A percentile compares a stretch with the other conserved stretches of the same genome.
These are phyloP conservation scores for Microvelia longipes DNA, from an alignment of 1,140 invertebrate genomes.

Conservation along the genomic window DNA sequence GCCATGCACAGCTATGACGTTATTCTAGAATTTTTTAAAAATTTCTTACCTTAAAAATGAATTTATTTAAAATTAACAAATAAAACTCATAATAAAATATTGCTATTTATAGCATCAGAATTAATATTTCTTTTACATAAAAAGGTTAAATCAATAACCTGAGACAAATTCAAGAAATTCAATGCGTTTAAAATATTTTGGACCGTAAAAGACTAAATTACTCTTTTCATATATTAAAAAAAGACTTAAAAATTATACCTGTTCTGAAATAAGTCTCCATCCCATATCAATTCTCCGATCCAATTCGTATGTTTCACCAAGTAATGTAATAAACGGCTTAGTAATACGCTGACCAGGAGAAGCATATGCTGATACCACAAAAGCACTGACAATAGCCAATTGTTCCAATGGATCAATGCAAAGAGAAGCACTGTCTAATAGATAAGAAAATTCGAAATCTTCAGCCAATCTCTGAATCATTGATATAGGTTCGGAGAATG, in stretches of 20 bases:
- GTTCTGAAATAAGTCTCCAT: conserved; percentile 84
- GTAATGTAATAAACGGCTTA: conserved; percentile 75
- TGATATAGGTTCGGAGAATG: conserved; percentile 96
- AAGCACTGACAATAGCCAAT: conserved; percentile 85
- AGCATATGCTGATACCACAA: conserved; percentile 90
- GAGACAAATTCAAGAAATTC: too few species aligned
- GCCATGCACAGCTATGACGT: too few species aligned
- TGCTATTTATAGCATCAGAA: too few species aligned
- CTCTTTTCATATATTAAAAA: too few species aligned
- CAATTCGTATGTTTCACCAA: conserved; percentile 91
- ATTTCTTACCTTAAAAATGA: too few species aligned
- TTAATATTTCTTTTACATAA: too few species aligned
- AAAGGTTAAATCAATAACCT: too few species aligned
- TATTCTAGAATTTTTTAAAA: too few species aligned
- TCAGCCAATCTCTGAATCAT: conserved; percentile 94
- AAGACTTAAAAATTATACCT: conserved; percentile 42
- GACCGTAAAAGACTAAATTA: too few species aligned
- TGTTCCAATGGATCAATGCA: conserved; percentile 56
- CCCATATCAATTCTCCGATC: conserved; percentile 88
- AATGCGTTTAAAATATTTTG: too few species aligned
- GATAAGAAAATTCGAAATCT: conserved; percentile 90
- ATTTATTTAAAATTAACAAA: too few species aligned
- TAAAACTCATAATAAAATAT: too few species aligned
- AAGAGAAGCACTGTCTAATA: conserved; percentile 51
- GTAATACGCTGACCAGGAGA: conserved; percentile 59